Evolutionary conservation across 2,797 vertebrate genomes (phyloP).

Genomic region (Sardinella longiceps): DNA sequence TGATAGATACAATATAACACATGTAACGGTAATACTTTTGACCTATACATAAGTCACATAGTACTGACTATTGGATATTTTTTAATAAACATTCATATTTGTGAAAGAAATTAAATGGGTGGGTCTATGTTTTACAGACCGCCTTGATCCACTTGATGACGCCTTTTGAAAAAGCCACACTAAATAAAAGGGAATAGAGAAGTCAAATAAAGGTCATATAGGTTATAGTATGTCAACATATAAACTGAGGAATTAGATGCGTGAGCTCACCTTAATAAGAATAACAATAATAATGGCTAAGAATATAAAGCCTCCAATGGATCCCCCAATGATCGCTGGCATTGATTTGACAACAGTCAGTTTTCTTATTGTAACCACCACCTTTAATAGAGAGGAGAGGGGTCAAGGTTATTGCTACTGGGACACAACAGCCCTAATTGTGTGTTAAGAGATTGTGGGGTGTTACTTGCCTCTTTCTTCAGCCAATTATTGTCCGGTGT

Average conservation of each 20-base stretch:
- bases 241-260: too few species aligned
- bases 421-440: background rate
- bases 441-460: background rate
- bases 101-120: background rate
- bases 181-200: conserved; percentile 36
- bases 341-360: conserved; percentile 34
- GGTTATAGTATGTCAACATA: background rate
- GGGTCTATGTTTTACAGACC: background rate
- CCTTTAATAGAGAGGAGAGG: conserved; percentile 57
- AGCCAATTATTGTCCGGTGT: background rate
- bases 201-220: background rate
- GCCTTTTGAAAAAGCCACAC: conserved; percentile 66
- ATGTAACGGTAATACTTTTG: background rate
- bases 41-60: too few species aligned
- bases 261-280: conserved; percentile 70
- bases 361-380: conserved; percentile 65
- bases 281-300: conserved; percentile 67
- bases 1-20: background rate
- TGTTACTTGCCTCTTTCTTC: conserved; percentile 28
- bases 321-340: conserved; percentile 64
- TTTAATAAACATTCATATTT: background rate
- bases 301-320: conserved; percentile 70
- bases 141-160: conserved; percentile 37
- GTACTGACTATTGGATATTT: too few species aligned
- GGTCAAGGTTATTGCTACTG: background rate